Conservation (phyloP, 2,113 vertebrate genomes). For the Mormoops blainvillei region DNA sequence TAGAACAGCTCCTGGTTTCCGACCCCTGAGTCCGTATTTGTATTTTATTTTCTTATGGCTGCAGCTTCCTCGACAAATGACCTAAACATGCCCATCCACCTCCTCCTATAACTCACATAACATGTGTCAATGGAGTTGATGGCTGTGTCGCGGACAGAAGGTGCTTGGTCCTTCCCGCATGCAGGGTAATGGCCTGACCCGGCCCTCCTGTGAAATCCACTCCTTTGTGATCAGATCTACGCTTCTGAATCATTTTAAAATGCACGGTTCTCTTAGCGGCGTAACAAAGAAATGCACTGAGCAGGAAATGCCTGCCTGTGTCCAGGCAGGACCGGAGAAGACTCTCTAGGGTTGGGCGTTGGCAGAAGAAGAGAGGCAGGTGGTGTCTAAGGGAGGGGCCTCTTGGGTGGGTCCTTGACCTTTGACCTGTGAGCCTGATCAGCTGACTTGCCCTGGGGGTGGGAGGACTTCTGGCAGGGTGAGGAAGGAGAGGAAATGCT, state of each 20-base stretch:
- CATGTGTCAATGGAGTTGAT: not conserved
- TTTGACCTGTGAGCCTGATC: not conserved
- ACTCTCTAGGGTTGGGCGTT: not conserved
- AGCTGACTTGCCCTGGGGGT: no score
- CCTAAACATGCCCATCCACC: not conserved
- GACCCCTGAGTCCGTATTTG: not conserved
- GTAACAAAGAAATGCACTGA: not conserved
- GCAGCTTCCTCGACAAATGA: not conserved
- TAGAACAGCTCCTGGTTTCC: not conserved
- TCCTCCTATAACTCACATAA: not conserved
- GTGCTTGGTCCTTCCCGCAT: not conserved
- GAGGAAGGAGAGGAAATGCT: not conserved
- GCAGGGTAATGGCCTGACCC: not conserved
- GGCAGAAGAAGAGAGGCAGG: no score
- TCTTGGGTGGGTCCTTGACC: no score
- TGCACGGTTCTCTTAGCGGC: not conserved
- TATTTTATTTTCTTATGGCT: not conserved
- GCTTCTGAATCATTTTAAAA: not conserved
- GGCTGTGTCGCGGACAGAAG: not conserved
- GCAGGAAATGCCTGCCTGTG: not conserved
- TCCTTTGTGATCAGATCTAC: not conserved
- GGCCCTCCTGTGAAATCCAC: not conserved
- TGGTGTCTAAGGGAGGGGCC: no score
- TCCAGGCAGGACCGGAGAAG: not conserved
- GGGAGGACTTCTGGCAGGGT: no score